These are phyloP conservation scores for Phasia obesa DNA, from an alignment of 2,888 invertebrate species.

Conservation along the genomic window DNA sequence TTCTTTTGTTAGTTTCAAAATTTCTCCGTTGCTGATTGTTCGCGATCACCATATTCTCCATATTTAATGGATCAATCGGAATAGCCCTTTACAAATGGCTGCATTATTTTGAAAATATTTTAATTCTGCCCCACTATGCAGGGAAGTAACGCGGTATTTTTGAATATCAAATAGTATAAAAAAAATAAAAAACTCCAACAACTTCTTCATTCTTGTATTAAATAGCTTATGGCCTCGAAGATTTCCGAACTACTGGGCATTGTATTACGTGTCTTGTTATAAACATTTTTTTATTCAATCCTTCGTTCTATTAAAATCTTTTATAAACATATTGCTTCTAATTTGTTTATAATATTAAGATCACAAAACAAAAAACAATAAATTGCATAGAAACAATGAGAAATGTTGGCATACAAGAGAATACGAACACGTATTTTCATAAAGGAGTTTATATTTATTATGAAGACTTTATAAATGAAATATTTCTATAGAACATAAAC, in stretches of 20 bases:
- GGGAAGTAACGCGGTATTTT: too few relatives aligned
- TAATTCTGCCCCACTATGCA: too few relatives aligned
- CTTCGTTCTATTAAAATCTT: conserved; percentile 6
- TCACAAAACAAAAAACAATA: neutral
- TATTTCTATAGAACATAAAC: conserved; percentile 30
- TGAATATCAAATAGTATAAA: too few relatives aligned
- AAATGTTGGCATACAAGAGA: neutral
- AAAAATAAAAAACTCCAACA: too few relatives aligned
- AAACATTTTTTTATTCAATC: neutral
- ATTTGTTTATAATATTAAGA: conserved; percentile 41
- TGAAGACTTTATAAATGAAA: conserved; percentile 37
- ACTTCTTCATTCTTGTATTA: too few relatives aligned
- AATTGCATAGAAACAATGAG: conserved; percentile 7
- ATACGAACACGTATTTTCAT: neutral
- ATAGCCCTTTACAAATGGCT: too few relatives aligned
- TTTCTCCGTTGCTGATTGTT: too few relatives aligned
- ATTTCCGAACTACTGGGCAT: neutral
- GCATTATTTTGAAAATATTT: too few relatives aligned
- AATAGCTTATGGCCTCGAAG: too few relatives aligned
- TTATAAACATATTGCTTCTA: conserved; percentile 34
- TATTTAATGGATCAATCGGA: too few relatives aligned
- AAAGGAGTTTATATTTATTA: neutral
- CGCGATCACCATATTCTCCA: too few relatives aligned
- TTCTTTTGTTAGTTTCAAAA: too few relatives aligned
- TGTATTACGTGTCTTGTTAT: neutral